These are phyloP conservation scores for Pycnomerus fuliginosus DNA, from an alignment of 2,888 invertebrate species.

Conservation along the genomic window DNA sequence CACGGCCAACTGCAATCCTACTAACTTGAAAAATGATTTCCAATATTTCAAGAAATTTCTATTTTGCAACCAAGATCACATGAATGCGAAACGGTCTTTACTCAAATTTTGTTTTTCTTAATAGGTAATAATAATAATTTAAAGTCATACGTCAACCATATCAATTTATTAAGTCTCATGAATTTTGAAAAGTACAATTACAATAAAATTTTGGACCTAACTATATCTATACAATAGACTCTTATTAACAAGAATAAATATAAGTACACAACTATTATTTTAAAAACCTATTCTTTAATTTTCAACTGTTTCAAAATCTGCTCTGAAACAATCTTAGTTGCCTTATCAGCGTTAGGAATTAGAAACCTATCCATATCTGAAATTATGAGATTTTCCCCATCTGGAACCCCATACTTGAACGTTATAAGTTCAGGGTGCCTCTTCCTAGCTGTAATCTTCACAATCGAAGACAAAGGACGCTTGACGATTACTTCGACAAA, in stretches of 20 bases:
- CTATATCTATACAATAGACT: no score
- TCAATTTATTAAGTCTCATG: no score
- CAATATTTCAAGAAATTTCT: no score
- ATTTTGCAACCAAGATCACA: no score
- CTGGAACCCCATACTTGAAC: conserved; percentile 89
- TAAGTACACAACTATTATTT: conserved; percentile 2
- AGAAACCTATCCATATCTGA: conserved; percentile 90
- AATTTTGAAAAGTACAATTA: no score
- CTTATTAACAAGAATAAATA: conserved; percentile 18
- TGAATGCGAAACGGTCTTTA: no score
- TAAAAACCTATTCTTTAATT: conserved; percentile 33
- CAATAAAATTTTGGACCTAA: no score
- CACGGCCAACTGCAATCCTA: no score
- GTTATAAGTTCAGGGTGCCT: conserved; percentile 94
- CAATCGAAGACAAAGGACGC: conserved; percentile 85
- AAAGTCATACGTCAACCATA: no score
- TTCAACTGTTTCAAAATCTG: conserved; percentile 73
- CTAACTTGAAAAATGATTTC: no score
- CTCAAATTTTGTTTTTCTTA: no score
- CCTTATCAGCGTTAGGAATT: conserved; percentile 88
- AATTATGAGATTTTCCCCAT: conserved; percentile 76
- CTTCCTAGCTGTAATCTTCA: conserved; percentile 96
- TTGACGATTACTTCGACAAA: conserved; percentile 84
- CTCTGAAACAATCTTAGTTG: conserved; percentile 85
- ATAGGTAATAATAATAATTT: no score